Evolutionary conservation across 1,140 invertebrate genomes (phyloP), one percentile per base, ranked within the genome.

Genomic region (Bombus confusus): DNA sequence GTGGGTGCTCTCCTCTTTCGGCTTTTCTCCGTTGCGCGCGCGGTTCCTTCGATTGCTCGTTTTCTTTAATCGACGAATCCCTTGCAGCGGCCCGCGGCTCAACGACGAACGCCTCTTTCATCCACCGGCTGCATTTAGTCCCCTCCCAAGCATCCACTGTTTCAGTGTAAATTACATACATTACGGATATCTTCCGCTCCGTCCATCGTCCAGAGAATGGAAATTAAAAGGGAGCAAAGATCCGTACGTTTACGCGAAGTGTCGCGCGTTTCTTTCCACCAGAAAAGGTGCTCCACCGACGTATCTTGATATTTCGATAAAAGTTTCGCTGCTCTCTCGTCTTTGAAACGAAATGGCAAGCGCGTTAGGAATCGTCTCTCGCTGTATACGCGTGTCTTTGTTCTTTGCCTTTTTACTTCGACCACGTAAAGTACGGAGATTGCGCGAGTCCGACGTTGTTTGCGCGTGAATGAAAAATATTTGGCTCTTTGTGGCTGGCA

Each of bases 1-100:
- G 0, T 37, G n/a, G n/a, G 10, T 47, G 57, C 39, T 62, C 59
- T 62, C 12, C 41, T 39, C 28, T 37, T 80, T 73, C 34, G 22
- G 28, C 28, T 66, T 5, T 18, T 25, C 18, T 57, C 41, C 47
- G 34, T 71, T 43, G 6, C 43, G 31, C 18, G 9, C 31, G 15
- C 9, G 52, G 37, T 69, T 25, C 74, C 62, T 69, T 69, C 81
- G 81, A 83, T 83, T 69, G 74, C 74, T 84, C 82, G 47, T 59
- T 81, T 59, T 39, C 80, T 62, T 52, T 59, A 59, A 80, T 73
- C 79, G 47, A 73, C 66, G 78, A 71, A n/a, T 31, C 64, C 10
- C n/a, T n/a, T 15, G 59, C 57, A 41, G 62, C 10, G 34, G 15
- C 57, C 6, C 12, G n/a, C 34, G 25, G 37, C 39, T 72, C 69